Base-by-base conservation (phyloP, 2,888 invertebrate genomes). In the Apotomis betuletana region DNA sequence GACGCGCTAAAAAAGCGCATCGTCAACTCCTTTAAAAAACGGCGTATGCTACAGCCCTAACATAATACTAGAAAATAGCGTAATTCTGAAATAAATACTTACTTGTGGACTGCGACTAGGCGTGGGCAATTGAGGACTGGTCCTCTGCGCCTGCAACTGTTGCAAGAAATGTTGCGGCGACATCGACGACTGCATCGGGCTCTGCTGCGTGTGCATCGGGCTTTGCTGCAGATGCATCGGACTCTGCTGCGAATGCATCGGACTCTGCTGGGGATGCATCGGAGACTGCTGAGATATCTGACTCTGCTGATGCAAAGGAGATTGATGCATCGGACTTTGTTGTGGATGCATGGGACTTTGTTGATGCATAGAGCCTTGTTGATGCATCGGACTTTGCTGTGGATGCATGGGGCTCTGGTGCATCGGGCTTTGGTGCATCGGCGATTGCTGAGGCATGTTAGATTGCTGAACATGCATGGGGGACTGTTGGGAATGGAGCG, bases 31-130 rank as follows among this genome's bases (percentile, higher is more conserved):
- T 27, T 27, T 27, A 46, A n/a, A 59, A 59, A 13, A 13, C 8
- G 41, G 8, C 44, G 8, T 44, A 3, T 5, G 8, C 8, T 5
- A 6, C 5, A 44, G 44, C 8, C 3, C 15, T 15, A 15, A 15
- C 15, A 15, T 15, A 15, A 27, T 27, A 27, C 27, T 2, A 27
- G 27, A 27, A 49, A 49, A 49, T 41, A 41, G 5, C 41, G n/a
- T 36, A 38, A 64, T 51, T 9, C 46, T 46, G 5, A 46, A 60
- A 60, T 10, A 27, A n/a, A 27, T 60, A 60, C 67, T 64, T 77
- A 91, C 93, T 89, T 93, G 93, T 41, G 93, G 93, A 76, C 93
- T 93, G 4, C 93, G 86, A 77, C 93, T 93, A 1, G 93, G 93
- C 49, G 92, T 90, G 4, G 93, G 92, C 70, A 93, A 75, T 76